Evolutionary conservation across 2,888 invertebrate species (phyloP), one percentile per base, ranked within the genome.

Genomic region (Caenorhabditis doughertyi): DNA sequence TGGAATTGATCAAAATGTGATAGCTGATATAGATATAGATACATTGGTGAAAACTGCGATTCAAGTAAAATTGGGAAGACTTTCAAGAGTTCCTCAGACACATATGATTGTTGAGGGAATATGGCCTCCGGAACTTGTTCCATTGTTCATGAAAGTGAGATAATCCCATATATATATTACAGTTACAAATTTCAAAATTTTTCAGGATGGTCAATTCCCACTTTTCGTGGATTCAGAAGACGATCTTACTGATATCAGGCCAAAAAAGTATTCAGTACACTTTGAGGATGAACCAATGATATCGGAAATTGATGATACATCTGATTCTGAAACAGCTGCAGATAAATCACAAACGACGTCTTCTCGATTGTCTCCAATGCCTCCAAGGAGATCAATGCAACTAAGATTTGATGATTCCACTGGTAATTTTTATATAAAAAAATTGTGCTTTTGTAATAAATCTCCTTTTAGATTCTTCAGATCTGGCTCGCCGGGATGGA

Each of bases 1-100:
- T 55, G 91, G 91, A 35, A 82, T 91, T 21, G 88, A 89, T 49
- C 84, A 89, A 42, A 86, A 84, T 49, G 84, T 89, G 32, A 83
- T 91, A 53, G 83, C 84, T 11, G 89, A 91, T 47, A 86, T 91
- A 18, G 89, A 91, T 74, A 81, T 91, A 2, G 89, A 91, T 35
- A 86, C 88, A 55, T 74, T 91, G 58, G 88, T 91, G 25, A 85
- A 88, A 84, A 86, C 89, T 29, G 91, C 91, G n/a, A 90, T 91
- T 58, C 87, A 87, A 71, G 91, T 91, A 70, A 91, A 91, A 55
- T 81, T 89, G 56, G 91, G 91, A 8, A 88, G 89, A 35, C 84
- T 91, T 23, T 82, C 81, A 7, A 82, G 86, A 25, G 89, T 91
- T 8, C 90, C 90, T 9, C 91, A 91, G 65, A 87, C 85, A 18